phyloP scores from a whole-genome alignment of 1,140 invertebrate species.

The Atta colombica region DNA sequence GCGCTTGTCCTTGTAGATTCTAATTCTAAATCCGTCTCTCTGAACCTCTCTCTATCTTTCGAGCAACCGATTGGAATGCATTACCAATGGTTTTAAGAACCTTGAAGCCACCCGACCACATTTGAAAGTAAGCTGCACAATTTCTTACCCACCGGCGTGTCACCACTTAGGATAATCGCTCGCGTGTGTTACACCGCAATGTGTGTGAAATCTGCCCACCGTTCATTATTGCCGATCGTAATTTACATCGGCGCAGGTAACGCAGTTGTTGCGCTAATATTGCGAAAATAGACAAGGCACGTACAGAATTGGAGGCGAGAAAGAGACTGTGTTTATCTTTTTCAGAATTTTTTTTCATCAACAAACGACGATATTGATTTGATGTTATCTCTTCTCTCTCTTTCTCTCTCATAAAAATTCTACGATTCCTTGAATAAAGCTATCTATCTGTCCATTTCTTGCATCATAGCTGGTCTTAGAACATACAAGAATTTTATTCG shows the following conservation, averaged over 20 bases:
- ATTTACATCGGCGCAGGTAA: constrained; percentile 35
- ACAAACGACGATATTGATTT: not conserved
- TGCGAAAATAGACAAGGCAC: constrained; percentile 38
- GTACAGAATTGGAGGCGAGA: not conserved
- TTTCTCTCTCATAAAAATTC: constrained; percentile 21
- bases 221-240: constrained; percentile 61
- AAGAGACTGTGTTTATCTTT: not conserved
- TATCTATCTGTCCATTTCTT: not conserved
- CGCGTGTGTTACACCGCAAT: constrained; percentile 53
- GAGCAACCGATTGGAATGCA: constrained; percentile 77
- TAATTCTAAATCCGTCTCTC: constrained; percentile 78
- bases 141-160: constrained; percentile 72
- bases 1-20: constrained; percentile 77
- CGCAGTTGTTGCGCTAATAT: constrained; percentile 35
- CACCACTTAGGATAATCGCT: constrained; percentile 71
- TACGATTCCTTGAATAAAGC: constrained; percentile 37
- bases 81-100: constrained; percentile 78
- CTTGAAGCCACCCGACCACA: constrained; percentile 76
- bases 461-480: constrained; percentile 10
- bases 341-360: not conserved
- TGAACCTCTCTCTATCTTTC: constrained; percentile 78
- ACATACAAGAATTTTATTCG: constrained; percentile 45
- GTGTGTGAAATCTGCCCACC: constrained; percentile 62
- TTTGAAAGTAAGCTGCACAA: constrained; percentile 77
- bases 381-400: constrained; percentile 17